Percentiles rank a stretch among this genome's conserved stretches.
phyloP scores from a whole-genome alignment of 2,113 vertebrate genomes.

The Ahaetulla prasina region DNA sequence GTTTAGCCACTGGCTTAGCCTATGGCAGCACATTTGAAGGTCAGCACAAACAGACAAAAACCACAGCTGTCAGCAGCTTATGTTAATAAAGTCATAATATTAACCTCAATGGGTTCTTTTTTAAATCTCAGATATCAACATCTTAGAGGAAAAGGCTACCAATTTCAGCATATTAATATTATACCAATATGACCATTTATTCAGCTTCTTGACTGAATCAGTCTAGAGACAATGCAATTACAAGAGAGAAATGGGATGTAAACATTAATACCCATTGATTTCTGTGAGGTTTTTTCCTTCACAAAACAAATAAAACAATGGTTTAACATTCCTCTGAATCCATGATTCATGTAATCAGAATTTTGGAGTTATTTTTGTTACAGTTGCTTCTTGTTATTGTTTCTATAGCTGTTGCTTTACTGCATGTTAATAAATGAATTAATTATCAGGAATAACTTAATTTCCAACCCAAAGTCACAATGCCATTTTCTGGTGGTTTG shows the following conservation, averaged over 20 bases:
- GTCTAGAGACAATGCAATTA: background rate
- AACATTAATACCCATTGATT: background rate
- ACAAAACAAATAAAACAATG: background rate
- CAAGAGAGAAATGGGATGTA: background rate
- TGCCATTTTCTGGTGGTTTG: background rate
- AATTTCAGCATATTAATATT: background rate
- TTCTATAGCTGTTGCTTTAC: background rate
- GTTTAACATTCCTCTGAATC: background rate
- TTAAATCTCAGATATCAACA: background rate
- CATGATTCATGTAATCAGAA: background rate
- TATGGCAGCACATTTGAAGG: background rate
- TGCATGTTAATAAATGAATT: background rate
- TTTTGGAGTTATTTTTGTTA: background rate
- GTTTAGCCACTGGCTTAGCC: background rate
- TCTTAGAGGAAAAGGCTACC: conserved; percentile 2
- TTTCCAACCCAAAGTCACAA: background rate
- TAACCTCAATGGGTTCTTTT: background rate
- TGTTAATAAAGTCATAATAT: background rate
- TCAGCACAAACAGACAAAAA: background rate
- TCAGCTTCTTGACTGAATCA: background rate
- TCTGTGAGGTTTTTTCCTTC: background rate
- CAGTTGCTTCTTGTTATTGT: background rate
- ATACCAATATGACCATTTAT: background rate
- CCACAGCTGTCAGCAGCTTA: background rate
- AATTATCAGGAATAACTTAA: background rate